These are phyloP conservation scores for Indicator maculatus DNA, from an alignment of 2,113 vertebrate species.

Conservation along the genomic window DNA sequence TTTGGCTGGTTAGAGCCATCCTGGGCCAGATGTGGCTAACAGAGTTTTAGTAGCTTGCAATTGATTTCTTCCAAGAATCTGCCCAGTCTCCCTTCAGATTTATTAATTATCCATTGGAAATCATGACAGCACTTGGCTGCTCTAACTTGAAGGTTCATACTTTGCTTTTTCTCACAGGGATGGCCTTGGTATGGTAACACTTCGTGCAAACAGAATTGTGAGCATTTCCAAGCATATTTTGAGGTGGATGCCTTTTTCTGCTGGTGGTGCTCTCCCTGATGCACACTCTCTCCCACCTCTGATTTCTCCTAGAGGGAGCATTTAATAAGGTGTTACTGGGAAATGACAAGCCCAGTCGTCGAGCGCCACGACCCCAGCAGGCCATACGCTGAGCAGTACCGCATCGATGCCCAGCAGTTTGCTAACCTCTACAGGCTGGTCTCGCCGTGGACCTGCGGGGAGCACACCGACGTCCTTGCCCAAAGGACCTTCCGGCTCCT, in stretches of 20 bases:
- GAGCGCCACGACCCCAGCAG: constrained; percentile 77
- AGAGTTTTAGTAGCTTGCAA: neutral
- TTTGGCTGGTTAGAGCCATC: neutral
- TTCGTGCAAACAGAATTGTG: neutral
- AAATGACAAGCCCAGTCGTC: constrained; percentile 33
- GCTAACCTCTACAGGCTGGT: constrained; percentile 84
- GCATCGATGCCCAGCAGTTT: constrained; percentile 89
- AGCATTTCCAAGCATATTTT: neutral
- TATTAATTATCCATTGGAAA: neutral
- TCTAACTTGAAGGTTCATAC: neutral
- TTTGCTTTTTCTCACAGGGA: neutral
- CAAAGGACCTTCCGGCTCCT: constrained; percentile 89
- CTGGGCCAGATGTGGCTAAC: neutral
- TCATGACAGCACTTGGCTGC: neutral
- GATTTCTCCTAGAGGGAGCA: constrained; percentile 84
- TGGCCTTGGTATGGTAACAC: neutral
- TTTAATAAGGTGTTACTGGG: constrained; percentile 93
- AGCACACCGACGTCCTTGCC: constrained; percentile 82
- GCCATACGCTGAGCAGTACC: constrained; percentile 87
- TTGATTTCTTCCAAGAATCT: neutral
- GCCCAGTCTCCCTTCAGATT: neutral
- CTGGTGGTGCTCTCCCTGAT: neutral
- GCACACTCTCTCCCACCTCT: neutral
- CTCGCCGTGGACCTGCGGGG: constrained; percentile 84
- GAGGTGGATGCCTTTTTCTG: neutral